Conservation (phyloP, 2,113 vertebrate species). For the Pygoscelis adeliae region DNA sequence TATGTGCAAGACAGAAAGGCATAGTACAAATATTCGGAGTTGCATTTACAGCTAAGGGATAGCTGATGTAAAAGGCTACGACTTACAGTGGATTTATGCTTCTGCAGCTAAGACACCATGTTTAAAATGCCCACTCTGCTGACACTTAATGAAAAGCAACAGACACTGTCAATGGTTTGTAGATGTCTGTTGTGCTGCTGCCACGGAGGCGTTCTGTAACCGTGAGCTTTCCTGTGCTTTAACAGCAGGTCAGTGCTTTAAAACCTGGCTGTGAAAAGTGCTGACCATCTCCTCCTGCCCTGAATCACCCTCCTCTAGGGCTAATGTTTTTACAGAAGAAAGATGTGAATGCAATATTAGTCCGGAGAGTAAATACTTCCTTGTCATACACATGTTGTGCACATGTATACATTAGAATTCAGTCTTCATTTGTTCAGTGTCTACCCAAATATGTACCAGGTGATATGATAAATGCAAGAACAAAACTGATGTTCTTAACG, state of each 20-base stretch:
- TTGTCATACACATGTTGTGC: neutral
- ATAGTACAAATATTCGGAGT: neutral
- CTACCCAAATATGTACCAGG: neutral
- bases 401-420: neutral
- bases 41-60: neutral
- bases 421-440: neutral
- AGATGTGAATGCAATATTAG: neutral
- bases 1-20: neutral
- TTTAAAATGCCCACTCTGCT: neutral
- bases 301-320: neutral
- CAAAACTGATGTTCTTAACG: neutral
- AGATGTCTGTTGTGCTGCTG: neutral
- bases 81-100: neutral
- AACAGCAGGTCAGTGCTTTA: neutral
- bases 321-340: neutral
- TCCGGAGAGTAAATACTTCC: neutral
- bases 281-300: neutral
- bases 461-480: neutral
- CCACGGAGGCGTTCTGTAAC: rapidly evolving
- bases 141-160: neutral
- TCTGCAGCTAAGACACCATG: neutral
- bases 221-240: rapidly evolving
- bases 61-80: neutral
- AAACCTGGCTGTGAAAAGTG: neutral
- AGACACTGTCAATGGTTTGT: neutral